Percentiles rank a stretch among this genome's conserved stretches.
These are phyloP conservation scores for Nothocercus julius DNA, from an alignment of 2,113 vertebrate species.

Conservation along the genomic window DNA sequence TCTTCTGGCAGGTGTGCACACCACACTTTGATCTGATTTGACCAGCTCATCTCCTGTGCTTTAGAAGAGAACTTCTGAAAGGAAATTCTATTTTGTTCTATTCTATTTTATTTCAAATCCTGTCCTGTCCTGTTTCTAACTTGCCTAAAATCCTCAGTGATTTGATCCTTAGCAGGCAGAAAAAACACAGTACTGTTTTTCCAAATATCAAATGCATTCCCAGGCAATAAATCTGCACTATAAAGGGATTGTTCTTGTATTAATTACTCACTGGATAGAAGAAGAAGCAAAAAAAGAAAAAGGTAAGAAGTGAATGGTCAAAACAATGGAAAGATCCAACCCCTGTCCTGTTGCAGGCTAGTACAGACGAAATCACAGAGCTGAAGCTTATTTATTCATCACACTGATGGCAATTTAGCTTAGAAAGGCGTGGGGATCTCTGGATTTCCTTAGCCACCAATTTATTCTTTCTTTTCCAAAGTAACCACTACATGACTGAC, in stretches of 20 bases:
- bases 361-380: not conserved
- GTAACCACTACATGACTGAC: rapidly evolving
- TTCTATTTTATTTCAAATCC: not conserved
- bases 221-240: not conserved
- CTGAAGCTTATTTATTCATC: not conserved
- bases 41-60: not conserved
- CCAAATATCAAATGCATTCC: not conserved
- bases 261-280: not conserved
- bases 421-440: not conserved
- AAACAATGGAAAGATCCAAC: not conserved
- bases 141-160: not conserved
- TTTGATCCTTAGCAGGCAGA: not conserved
- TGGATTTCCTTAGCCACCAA: not conserved
- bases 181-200: not conserved
- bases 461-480: not conserved
- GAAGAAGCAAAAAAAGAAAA: not conserved
- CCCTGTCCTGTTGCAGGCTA: not conserved
- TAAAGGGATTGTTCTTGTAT: not conserved
- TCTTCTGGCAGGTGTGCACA: not conserved
- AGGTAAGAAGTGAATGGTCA: not conserved
- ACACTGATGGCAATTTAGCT: not conserved
- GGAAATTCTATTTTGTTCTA: not conserved
- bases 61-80: not conserved
- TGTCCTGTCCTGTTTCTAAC: not conserved
- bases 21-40: not conserved